Evolutionary conservation across 1,140 invertebrate species (phyloP).

Genomic region (Ladona fulva): DNA sequence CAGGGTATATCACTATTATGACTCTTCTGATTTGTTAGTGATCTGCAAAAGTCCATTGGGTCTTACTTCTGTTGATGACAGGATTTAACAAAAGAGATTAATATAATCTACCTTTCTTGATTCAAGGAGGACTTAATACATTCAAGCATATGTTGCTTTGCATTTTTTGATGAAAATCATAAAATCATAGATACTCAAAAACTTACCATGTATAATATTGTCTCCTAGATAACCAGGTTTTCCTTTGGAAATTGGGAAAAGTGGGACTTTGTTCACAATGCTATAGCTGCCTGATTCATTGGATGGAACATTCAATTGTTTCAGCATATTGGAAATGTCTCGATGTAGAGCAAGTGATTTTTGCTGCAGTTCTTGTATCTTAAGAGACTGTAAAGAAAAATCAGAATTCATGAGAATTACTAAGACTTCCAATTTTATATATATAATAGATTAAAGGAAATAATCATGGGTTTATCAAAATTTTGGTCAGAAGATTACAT

Average conservation of each 20-base stretch:
- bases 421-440: neutral
- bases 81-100: too few relatives aligned
- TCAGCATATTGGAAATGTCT: conserved; percentile 53
- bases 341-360: conserved; percentile 58
- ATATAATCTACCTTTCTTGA: too few relatives aligned
- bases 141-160: too few relatives aligned
- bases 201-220: conserved; percentile 51
- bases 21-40: too few relatives aligned
- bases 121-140: too few relatives aligned
- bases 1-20: too few relatives aligned
- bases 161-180: too few relatives aligned
- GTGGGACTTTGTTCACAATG: conserved; percentile 42
- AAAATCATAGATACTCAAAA: too few relatives aligned
- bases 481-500: too few relatives aligned
- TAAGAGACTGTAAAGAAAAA: conserved; percentile 47
- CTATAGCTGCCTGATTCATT: conserved; percentile 34
- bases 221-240: conserved; percentile 48
- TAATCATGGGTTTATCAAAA: too few relatives aligned
- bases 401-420: neutral
- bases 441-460: neutral
- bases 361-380: conserved; percentile 62
- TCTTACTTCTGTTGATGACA: too few relatives aligned
- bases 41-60: too few relatives aligned
- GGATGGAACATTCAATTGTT: conserved; percentile 30
- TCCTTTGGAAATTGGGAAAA: conserved; percentile 43